Percentiles rank a stretch among this genome's conserved stretches.
Conservation (phyloP, 2,113 vertebrate species). For the Takifugu flavidus region DNA sequence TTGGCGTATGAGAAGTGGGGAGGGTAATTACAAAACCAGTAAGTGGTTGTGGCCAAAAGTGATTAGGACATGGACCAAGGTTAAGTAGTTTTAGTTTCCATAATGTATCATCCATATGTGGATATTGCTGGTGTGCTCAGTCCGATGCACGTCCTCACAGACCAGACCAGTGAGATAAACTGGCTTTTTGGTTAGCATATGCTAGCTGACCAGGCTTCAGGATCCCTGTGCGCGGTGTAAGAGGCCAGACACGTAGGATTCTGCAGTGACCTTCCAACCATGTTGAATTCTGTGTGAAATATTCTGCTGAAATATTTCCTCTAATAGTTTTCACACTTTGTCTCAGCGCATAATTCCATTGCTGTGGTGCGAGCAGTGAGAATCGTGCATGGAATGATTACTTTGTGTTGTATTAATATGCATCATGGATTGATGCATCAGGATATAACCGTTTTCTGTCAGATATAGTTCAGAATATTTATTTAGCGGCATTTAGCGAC, state of each 20-base stretch:
- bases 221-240: not conserved
- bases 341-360: too few relatives aligned
- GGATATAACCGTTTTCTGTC: too few relatives aligned
- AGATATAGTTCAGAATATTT: too few relatives aligned
- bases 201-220: not conserved
- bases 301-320: too few relatives aligned
- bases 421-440: too few relatives aligned
- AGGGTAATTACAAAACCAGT: too few relatives aligned
- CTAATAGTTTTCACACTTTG: too few relatives aligned
- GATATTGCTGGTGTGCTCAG: constrained; percentile 2
- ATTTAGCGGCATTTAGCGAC: too few relatives aligned
- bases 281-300: too few relatives aligned
- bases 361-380: too few relatives aligned
- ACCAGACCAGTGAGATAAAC: not conserved
- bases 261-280: not conserved
- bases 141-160: not conserved
- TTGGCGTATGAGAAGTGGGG: not conserved
- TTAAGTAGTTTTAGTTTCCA: constrained; percentile 34
- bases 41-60: constrained; percentile 19
- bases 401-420: too few relatives aligned
- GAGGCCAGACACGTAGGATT: not conserved
- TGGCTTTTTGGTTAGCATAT: not conserved
- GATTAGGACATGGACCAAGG: constrained; percentile 27
- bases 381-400: too few relatives aligned
- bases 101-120: constrained; percentile 23